These are phyloP conservation scores for Salmo trutta DNA, from an alignment of 2,797 vertebrate genomes.

Conservation along the genomic window DNA sequence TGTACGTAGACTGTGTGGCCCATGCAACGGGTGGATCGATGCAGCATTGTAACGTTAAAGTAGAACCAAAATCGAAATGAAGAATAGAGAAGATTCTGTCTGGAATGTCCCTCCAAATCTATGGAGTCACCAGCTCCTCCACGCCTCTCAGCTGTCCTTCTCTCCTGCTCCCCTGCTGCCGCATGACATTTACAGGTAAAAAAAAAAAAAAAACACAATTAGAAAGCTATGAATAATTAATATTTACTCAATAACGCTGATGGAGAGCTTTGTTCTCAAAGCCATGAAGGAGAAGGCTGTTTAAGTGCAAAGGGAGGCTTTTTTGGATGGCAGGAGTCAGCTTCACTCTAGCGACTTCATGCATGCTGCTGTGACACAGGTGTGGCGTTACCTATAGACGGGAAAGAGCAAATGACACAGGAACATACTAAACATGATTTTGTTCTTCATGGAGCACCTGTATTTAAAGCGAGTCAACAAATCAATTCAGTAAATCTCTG, in stretches of 20 bases:
- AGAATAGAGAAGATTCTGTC: constrained; percentile 16
- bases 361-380: not conserved
- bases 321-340: constrained; percentile 3
- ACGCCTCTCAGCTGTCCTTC: constrained; percentile 33
- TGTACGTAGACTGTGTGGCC: not conserved
- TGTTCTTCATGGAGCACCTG: too few relatives aligned
- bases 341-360: not conserved
- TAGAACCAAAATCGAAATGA: constrained; percentile 62
- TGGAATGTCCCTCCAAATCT: constrained; percentile 47
- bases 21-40: constrained; percentile 30
- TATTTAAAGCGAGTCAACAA: not conserved
- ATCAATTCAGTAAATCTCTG: not conserved
- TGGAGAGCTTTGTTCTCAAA: constrained; percentile 44
- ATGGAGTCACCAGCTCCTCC: constrained; percentile 28
- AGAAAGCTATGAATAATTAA: constrained; percentile 52
- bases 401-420: not conserved
- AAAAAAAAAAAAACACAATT: constrained; percentile 61
- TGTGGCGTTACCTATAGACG: not conserved
- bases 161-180: constrained; percentile 31
- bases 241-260: constrained; percentile 51
- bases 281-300: constrained; percentile 12
- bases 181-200: constrained; percentile 57
- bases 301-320: constrained; percentile 14
- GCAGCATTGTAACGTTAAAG: constrained; percentile 55
- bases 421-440: not conserved